Conservation (phyloP, 2,113 vertebrate species). For the Callospermophilus lateralis region DNA sequence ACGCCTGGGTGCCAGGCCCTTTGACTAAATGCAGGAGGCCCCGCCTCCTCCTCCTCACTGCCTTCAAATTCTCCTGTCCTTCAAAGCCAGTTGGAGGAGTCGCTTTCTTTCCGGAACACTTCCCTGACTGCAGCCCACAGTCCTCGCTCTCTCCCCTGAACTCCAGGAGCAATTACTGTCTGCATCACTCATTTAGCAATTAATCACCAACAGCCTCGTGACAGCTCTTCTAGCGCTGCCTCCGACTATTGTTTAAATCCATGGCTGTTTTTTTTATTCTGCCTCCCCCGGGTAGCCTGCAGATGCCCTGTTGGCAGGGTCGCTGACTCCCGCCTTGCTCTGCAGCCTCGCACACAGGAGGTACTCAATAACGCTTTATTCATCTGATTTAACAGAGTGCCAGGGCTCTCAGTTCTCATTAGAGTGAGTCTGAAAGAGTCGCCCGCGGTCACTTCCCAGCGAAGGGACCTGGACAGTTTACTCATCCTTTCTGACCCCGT, state of each 20-base stretch:
- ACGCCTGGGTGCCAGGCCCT: not conserved
- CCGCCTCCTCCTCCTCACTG: not conserved
- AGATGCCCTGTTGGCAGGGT: fast-evolving
- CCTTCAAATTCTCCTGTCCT: not conserved
- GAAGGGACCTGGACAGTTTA: not conserved
- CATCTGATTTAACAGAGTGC: not conserved
- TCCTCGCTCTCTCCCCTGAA: constrained; percentile 27
- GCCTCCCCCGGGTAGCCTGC: not conserved
- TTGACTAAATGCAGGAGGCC: fast-evolving
- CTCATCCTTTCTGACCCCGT: not conserved
- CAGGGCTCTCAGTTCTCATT: not conserved
- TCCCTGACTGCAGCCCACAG: not conserved
- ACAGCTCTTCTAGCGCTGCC: not conserved
- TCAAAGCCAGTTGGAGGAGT: constrained; percentile 20
- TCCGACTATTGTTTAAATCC: not conserved
- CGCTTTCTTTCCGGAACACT: not conserved
- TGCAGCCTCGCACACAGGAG: not conserved
- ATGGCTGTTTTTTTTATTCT: not conserved
- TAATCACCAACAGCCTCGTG: constrained; percentile 28
- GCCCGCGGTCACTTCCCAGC: not conserved
- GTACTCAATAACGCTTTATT: not conserved
- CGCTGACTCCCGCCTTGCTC: not conserved
- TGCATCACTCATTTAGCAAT: constrained; percentile 53
- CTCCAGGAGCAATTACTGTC: constrained; percentile 57
- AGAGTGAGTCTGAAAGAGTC: not conserved